Conservation (phyloP, 2,113 vertebrate species). For the Oenanthe oenanthe region DNA sequence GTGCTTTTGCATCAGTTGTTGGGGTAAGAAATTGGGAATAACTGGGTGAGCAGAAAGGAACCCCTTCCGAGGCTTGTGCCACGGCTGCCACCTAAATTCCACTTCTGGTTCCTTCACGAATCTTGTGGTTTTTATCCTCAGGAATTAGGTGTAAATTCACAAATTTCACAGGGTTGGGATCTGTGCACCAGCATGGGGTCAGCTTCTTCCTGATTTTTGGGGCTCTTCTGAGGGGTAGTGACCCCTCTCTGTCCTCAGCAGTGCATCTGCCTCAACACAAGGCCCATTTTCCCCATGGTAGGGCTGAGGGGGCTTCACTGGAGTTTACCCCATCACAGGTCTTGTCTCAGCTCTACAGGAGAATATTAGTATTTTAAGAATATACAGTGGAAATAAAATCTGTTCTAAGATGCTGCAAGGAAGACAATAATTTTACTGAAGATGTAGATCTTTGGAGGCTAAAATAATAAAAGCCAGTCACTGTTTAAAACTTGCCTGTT, state of each 20-base stretch:
- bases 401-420: background rate
- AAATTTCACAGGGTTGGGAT: background rate
- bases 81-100: background rate
- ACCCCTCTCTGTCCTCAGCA: background rate
- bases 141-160: background rate
- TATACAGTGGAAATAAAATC: background rate
- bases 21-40: background rate
- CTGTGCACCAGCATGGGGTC: accelerated
- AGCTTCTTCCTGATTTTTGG: background rate
- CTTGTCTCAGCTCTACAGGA: background rate
- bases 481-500: background rate
- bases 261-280: background rate
- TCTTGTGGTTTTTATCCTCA: accelerated
- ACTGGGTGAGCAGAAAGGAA: accelerated
- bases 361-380: background rate
- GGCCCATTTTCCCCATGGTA: background rate
- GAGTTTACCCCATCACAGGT: background rate
- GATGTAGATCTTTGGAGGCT: background rate
- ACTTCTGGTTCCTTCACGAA: accelerated
- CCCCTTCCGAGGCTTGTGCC: accelerated
- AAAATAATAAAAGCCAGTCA: background rate
- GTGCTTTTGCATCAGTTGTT: accelerated
- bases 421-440: background rate
- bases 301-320: background rate
- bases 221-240: background rate